phyloP scores from a whole-genome alignment of 2,797 vertebrate genomes.

The Phoebastria nigripes region DNA sequence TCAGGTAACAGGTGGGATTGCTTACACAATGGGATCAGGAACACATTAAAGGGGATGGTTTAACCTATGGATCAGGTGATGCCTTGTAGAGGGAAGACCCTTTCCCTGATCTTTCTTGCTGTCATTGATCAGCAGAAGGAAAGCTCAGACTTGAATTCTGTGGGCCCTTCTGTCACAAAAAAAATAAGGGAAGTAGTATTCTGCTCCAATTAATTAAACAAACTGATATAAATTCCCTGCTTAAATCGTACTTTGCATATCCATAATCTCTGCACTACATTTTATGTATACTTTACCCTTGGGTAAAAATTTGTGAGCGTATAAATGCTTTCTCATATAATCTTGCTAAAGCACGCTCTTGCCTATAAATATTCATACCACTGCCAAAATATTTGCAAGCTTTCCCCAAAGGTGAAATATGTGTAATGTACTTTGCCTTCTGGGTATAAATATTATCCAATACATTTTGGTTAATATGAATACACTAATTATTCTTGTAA shows the following conservation, averaged over 20 bases:
- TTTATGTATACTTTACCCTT: slow-evolving; percentile 80
- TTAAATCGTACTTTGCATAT: slow-evolving; percentile 76
- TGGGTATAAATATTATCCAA: slow-evolving; percentile 84
- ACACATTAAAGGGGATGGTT: background rate
- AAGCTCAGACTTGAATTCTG: slow-evolving; percentile 15
- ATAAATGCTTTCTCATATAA: slow-evolving; percentile 81
- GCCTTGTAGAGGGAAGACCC: background rate
- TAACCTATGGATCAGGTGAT: background rate
- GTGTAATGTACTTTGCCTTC: slow-evolving; percentile 80
- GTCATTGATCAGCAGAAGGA: background rate
- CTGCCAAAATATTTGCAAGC: slow-evolving; percentile 80
- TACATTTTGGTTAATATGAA: slow-evolving; percentile 84
- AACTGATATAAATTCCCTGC: slow-evolving; percentile 72
- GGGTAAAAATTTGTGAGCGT: slow-evolving; percentile 79
- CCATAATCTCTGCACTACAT: slow-evolving; percentile 76
- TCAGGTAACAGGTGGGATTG: background rate
- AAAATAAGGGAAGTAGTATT: slow-evolving; percentile 46
- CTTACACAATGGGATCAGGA: background rate
- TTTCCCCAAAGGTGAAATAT: slow-evolving; percentile 83
- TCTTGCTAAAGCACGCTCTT: slow-evolving; percentile 77
- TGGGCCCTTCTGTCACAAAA: slow-evolving; percentile 9
- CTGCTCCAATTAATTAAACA: slow-evolving; percentile 77
- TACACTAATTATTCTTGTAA: slow-evolving; percentile 84
- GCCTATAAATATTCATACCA: slow-evolving; percentile 83
- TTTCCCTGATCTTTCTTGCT: background rate